A percentile compares a stretch with the other conserved stretches of the same genome.
These are phyloP conservation scores for Elaphurus davidianus DNA, from an alignment of 2,113 vertebrate genomes.

Conservation along the genomic window DNA sequence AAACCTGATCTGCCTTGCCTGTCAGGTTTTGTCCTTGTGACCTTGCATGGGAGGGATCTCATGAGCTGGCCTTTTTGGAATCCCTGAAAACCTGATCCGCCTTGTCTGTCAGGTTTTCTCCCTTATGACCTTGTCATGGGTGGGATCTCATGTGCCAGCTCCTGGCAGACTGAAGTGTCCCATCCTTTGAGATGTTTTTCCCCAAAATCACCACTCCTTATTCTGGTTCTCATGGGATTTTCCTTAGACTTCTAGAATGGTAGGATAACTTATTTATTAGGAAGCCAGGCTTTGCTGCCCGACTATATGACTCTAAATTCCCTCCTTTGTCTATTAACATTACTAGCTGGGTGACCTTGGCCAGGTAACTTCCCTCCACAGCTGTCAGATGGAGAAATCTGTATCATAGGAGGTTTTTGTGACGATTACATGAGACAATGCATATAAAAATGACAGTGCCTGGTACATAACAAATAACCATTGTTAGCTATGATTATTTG, in stretches of 20 bases:
- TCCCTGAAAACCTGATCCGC: too few species aligned
- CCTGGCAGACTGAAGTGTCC: not conserved
- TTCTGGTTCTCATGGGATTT: not conserved
- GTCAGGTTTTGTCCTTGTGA: too few species aligned
- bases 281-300: not conserved
- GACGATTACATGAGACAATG: not conserved
- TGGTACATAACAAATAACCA: slow-evolving; percentile 30
- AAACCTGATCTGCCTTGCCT: too few species aligned
- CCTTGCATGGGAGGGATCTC: too few species aligned
- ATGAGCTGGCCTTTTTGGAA: too few species aligned
- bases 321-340: not conserved
- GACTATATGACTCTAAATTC: not conserved
- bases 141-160: too few species aligned
- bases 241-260: not conserved
- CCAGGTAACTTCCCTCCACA: not conserved
- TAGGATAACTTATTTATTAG: not conserved
- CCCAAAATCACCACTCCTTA: not conserved
- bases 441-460: not conserved
- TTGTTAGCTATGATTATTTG: slow-evolving; percentile 1
- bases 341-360: not conserved
- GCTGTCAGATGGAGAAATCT: not conserved
- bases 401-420: not conserved
- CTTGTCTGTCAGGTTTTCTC: too few species aligned
- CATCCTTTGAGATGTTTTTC: not conserved
- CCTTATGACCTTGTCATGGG: too few species aligned